These are phyloP conservation scores for Anaspis maculata DNA, from an alignment of 2,888 invertebrate genomes.

Conservation along the genomic window DNA sequence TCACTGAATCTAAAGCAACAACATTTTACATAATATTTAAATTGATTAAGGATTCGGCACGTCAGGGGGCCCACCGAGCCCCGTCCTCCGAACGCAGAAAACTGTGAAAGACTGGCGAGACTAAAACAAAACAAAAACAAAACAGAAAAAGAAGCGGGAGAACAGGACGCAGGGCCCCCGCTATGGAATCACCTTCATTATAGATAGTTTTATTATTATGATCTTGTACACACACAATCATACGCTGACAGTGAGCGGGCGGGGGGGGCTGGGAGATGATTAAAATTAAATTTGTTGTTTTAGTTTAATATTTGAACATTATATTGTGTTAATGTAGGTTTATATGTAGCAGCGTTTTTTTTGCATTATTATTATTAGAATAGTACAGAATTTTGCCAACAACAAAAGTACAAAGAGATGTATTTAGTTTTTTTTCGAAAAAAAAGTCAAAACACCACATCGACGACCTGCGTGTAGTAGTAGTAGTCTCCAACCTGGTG, in stretches of 20 bases:
- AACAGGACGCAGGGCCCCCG: slow-evolving; percentile 14
- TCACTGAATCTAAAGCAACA: slow-evolving; percentile 28
- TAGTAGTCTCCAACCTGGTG: slow-evolving; percentile 23
- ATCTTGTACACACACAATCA: too few relatives aligned
- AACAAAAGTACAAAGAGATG: slow-evolving; percentile 31
- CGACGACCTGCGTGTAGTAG: slow-evolving; percentile 24
- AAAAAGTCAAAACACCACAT: slow-evolving; percentile 27
- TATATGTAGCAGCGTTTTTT: neutral
- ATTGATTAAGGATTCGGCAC: too few relatives aligned
- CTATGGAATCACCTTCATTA: too few relatives aligned
- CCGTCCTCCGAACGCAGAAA: too few relatives aligned
- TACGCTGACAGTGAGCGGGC: slow-evolving; percentile 10
- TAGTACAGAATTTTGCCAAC: slow-evolving; percentile 28
- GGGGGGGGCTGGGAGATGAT: slow-evolving; percentile 19
- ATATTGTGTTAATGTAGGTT: slow-evolving; percentile 1
- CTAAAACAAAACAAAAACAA: slow-evolving; percentile 6
- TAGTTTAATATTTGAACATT: slow-evolving; percentile 19
- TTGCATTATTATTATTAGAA: too few relatives aligned
- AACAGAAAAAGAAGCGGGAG: slow-evolving; percentile 11
- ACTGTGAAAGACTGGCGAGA: slow-evolving; percentile 24
- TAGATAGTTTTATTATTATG: too few relatives aligned
- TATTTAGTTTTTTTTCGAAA: too few relatives aligned
- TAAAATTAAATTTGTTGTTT: slow-evolving; percentile 33
- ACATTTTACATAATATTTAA: too few relatives aligned
- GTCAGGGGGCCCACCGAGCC: too few relatives aligned